Base-by-base conservation (phyloP, 2,888 invertebrate genomes). In the Arrhopalites spinosus region DNA sequence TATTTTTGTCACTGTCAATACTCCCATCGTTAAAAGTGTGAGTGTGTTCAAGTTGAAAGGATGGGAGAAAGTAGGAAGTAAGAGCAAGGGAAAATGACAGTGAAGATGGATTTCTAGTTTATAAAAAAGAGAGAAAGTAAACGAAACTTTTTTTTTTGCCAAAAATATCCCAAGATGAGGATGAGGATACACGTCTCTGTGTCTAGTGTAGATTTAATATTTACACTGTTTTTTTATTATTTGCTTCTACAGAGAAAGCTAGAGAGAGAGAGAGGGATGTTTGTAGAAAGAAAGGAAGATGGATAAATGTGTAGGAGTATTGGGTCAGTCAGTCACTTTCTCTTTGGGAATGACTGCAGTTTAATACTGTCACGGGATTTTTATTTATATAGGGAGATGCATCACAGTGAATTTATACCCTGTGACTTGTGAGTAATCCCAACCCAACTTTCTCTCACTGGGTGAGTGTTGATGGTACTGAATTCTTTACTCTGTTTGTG, bases 231-330 rank as follows among this genome's bases (percentile, higher is more conserved):
- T 36, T 11, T 11, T 11, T 36, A 3, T 7, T 36, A 11, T 11
- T n/a, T n/a, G n/a, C n/a, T n/a, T n/a, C n/a, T n/a, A n/a, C 36
- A 36, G 36, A 7, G 36, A 15, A 53, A 20, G 53, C 3, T 5
- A 59, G 59, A 8, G 13, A 59, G 59, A 25, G 59, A 59, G 25
- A 59, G 59, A 20, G 53, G 17, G 53, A 53, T 53, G 53, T 53
- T 5, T 53, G 53, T 53, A 8, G 23, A 17, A 5, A 11, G 36
- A 11, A 11, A 11, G 36, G 36, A 11, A 36, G 36, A 36, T 36
- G 36, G 36, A 36, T 36, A 36, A 36, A 20, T 20, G 17, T 2
- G 53, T 8, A 53, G 15, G 23, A 53, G 53, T 53, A 3, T 5
- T 17, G 53, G 53, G 53, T 20, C 17, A 17, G 36, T 36, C 36